Evolutionary conservation across 2,113 vertebrate genomes (phyloP), one percentile per base, ranked within the genome.

Genomic region (Datnioides undecimradiatus): DNA sequence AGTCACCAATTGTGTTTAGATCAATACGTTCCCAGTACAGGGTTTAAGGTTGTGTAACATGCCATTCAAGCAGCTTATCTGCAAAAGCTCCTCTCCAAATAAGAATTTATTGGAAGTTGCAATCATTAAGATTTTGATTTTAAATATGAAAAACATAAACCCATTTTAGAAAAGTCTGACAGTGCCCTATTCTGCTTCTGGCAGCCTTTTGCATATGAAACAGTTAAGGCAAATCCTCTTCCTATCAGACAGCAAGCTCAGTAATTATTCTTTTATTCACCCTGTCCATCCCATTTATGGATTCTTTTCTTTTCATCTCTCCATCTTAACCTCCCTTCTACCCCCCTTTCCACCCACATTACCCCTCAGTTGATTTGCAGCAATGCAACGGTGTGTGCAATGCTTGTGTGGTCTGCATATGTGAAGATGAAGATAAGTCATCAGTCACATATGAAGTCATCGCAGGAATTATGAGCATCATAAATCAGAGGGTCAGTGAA

Each of bases 401-500:
- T 63, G 65, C 27, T 29, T 65, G 83, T 73, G 55, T 71, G 84
- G 67, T 78, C 78, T 59, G 81, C 57, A 51, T 27, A 79, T n/a
- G 67, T 31, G 57, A 83, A 82, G 79, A 70, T 84, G 77, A 83
- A 84, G 86, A 85, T 79, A 81, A 84, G 55, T 65, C 60, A 14
- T 80, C 40, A 71, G 52, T 84, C 70, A 88, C 72, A 86, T 87
- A 90, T 92, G 90, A 92, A 77, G 85, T 92, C 85, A 88, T 73
- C 40, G 19, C 51, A 43, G 64, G 65, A 79, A 77, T 84, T 88
- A 88, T 85, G 73, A 82, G 79, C 23, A 76, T 83, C 73, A 66
- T 89, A 91, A 90, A 92, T 88, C 90, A 85, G 64, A 71, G 60
- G 63, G 65, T 83, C 73, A 52, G 82, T 33, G 13, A 60, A 60